Percentiles rank a stretch among this genome's conserved stretches.
These are phyloP conservation scores for Actinia tenebrosa DNA, from an alignment of 64 coral and sea anemone genomes.

Conservation along the genomic window DNA sequence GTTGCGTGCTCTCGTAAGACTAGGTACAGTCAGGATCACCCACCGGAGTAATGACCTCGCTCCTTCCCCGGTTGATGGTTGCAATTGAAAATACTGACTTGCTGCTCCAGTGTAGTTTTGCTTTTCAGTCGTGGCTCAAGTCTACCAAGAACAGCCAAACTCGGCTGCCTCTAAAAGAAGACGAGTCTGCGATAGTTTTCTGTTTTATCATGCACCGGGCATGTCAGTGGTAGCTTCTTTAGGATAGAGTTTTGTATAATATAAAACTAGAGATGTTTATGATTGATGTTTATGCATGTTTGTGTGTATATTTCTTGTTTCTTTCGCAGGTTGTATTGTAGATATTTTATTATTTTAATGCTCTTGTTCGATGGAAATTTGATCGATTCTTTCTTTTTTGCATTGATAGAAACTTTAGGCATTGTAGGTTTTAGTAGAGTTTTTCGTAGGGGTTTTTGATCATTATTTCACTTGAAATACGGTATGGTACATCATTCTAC, in stretches of 20 bases:
- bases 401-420: no score
- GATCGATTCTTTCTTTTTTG: no score
- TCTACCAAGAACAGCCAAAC: constrained; percentile 5
- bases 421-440: neutral
- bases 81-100: neutral
- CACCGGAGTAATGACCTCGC: neutral
- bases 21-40: neutral
- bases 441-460: neutral
- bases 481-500: no score
- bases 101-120: neutral
- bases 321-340: no score
- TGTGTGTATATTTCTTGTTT: no score
- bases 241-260: neutral
- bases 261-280: neutral
- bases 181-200: neutral
- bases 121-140: neutral
- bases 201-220: neutral
- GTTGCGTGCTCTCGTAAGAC: neutral
- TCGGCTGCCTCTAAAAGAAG: neutral
- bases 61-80: neutral
- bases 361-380: no score
- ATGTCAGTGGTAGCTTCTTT: neutral
- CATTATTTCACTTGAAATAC: no score
- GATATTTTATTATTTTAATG: no score
- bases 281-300: neutral